A percentile compares a stretch with the other conserved stretches of the same genome.
Conservation (phyloP, 1,140 invertebrate genomes). For the Macrotrachela quadricornifera region DNA sequence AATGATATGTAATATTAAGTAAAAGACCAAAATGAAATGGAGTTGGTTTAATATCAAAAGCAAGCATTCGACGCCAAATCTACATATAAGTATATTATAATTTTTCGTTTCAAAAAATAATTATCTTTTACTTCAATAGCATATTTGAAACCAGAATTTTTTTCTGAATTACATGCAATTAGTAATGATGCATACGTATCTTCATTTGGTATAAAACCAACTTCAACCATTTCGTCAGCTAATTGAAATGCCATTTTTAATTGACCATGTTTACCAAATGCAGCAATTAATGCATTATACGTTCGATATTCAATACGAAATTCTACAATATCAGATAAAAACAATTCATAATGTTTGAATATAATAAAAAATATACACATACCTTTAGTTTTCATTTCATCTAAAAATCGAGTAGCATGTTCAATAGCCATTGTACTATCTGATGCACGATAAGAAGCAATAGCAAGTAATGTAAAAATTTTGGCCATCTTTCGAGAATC, state of each 20-base stretch:
- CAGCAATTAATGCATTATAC: slow-evolving; percentile 19
- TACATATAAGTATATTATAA: slow-evolving; percentile 14
- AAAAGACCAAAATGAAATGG: slow-evolving; percentile 57
- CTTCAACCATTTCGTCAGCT: slow-evolving; percentile 54
- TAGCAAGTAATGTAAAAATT: not conserved
- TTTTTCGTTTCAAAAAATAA: not conserved
- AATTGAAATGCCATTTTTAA: slow-evolving; percentile 50
- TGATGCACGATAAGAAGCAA: not conserved
- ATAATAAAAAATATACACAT: too few relatives aligned
- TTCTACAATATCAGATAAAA: not conserved
- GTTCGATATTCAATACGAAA: not conserved
- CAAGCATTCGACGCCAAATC: slow-evolving; percentile 59
- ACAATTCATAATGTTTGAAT: not conserved
- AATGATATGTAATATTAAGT: slow-evolving; percentile 51
- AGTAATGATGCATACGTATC: slow-evolving; percentile 56
- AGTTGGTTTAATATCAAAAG: slow-evolving; percentile 41
- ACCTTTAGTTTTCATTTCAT: not conserved
- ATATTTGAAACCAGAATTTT: slow-evolving; percentile 52
- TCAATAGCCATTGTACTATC: not conserved
- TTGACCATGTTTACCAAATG: slow-evolving; percentile 58
- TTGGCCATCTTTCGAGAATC: not conserved
- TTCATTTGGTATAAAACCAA: slow-evolving; percentile 39
- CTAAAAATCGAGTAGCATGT: slow-evolving; percentile 17
- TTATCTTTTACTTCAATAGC: slow-evolving; percentile 37
- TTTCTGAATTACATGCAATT: slow-evolving; percentile 54